phyloP scores from a whole-genome alignment of 2,113 vertebrate species.

The Collichthys lucidus region DNA sequence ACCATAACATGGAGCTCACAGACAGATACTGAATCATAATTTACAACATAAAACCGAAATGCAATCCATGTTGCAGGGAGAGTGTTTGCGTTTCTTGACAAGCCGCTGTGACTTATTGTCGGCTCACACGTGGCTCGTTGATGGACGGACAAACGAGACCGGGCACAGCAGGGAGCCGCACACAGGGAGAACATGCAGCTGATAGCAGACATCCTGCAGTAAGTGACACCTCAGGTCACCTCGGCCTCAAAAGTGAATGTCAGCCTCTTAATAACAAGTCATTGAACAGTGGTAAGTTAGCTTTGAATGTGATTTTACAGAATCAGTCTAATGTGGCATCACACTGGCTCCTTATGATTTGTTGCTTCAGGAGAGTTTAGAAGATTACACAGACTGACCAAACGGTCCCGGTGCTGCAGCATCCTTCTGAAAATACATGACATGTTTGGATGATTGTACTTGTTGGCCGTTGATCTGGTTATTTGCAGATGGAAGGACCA shows the following conservation, averaged over 20 bases:
- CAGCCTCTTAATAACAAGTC: background rate
- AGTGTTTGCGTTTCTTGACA: background rate
- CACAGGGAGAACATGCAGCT: background rate
- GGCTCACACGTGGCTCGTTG: background rate
- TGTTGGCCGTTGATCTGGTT: too few relatives aligned
- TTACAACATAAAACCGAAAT: background rate
- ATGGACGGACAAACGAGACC: background rate
- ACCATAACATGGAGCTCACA: too few relatives aligned
- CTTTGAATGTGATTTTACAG: background rate
- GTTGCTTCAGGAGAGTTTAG: background rate
- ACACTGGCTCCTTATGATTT: background rate
- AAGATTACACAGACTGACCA: background rate
- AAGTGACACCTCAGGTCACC: background rate
- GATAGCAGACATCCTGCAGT: constrained; percentile 1
- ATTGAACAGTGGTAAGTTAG: background rate
- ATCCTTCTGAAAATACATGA: background rate
- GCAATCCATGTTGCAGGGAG: background rate
- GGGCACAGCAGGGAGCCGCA: constrained; percentile 6
- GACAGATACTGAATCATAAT: background rate
- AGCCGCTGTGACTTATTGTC: constrained; percentile 10
- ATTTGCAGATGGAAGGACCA: background rate
- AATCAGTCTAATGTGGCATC: too few relatives aligned
- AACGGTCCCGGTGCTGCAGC: background rate
- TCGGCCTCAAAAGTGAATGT: constrained; percentile 13
- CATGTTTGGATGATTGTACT: background rate